Base-by-base conservation (phyloP, 2,113 vertebrate species). In the Macroglossus sobrinus region DNA sequence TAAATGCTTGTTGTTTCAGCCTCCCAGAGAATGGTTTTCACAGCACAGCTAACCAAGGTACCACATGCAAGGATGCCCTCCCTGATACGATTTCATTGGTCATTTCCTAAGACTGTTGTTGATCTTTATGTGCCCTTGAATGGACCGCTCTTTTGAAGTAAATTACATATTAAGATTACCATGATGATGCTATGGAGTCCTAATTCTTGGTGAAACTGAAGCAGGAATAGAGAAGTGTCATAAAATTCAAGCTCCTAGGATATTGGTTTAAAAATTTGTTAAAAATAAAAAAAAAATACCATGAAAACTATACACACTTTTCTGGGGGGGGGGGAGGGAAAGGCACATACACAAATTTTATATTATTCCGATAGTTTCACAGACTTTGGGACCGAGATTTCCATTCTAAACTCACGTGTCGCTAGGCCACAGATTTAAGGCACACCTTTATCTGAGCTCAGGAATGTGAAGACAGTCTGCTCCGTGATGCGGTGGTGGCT, bases 181-280 rank as follows among this genome's bases (percentile, higher is more conserved):
- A 61, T 11, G 89, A 11, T 78, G 33, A 43, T 10, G 4, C 22
- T 53, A 6, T 38, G 18, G 28, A 87, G 18, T 11, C 69, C 63
- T 82, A 40, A 91, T 72, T 94, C 55, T 71, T 88, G 45, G 24
- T 72, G n/a, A 43, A 92, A 95, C 19, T 45, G 21, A 93, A 96
- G 28, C 13, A 91, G 26, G 30, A 84, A 81, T 38, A 93, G 53
- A 94, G 45, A 95, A 84, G 72, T 59, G 24, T 76, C 59, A 84
- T 55, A 90, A 96, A 95, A 87, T 26, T 47, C 35, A 74, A 82
- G 40, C 64, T 84, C 26, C 38, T 85, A 45, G 8, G 2, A 91
- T 82, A 88, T 2, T 81, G 71, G 38, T 81, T 88, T 10, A 86
- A 88, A 93, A 87, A 61, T 30, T 93, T 43, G 6, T 71, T 50